Evolutionary conservation across 2,888 invertebrate genomes (phyloP), one percentile per base, ranked within the genome.

Genomic region (Sphaeridia pumilis): DNA sequence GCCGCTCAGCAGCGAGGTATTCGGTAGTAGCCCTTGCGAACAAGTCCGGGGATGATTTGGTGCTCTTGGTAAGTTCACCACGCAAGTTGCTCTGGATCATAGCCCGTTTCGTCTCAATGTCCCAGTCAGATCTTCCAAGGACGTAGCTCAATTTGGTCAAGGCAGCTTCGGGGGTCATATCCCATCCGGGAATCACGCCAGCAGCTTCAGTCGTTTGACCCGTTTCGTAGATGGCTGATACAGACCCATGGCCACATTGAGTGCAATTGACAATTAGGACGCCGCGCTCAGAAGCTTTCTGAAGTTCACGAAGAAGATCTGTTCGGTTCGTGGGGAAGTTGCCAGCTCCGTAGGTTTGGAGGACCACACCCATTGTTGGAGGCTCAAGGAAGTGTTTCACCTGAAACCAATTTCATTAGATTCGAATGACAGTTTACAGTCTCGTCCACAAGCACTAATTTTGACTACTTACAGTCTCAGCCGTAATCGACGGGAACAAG

Each of bases 91-190:
- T 77, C 58, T 77, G 75, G 78, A 90, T 81, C 80, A 86, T 82
- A 81, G 84, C 75, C 41, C 79, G 76, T 67, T 84, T 85, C 48
- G 77, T 75, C 26, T 78, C 72, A 42, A 77, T 72, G 44, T 75
- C 74, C 73, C 84, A 79, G 45, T 82, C 79, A 4, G 75, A 73
- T 68, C 90, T 87, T 1, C 87, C 84, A 24, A 95, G 72, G 1
- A 95, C 87, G 67, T 92, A 95, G 0, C 84, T 79, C 1, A 97
- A 74, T 70, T 97, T 97, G 2, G 88, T 82, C 7, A 94, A 76
- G 0, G 94, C 93, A 0, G 95, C 90, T 70, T 95, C 95, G 0
- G 88, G 84, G 0, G 95, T 95, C 86, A 90, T 87, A 67, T 92
- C 90, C 52, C 76, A 79, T 0, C 90, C 89, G 0, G 83, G 77